Evolutionary conservation across 2,888 invertebrate species (phyloP).

Genomic region (Ctena decussata): DNA sequence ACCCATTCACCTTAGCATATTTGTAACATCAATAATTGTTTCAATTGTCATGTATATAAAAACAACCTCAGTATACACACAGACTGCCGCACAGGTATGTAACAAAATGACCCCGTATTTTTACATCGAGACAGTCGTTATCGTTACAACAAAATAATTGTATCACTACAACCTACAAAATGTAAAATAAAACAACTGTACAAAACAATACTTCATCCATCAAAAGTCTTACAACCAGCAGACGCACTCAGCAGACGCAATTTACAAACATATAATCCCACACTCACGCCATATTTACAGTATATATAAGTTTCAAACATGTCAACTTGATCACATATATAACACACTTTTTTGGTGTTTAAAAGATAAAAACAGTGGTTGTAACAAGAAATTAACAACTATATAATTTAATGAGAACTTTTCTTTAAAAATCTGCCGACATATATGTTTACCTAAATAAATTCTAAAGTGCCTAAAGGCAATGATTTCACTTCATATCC

Average conservation of each 20-base stretch:
- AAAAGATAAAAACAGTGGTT: conserved; percentile 5
- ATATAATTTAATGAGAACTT: conserved; percentile 17
- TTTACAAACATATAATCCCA: background rate
- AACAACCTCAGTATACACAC: background rate
- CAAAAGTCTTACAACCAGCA: background rate
- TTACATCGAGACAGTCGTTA: background rate
- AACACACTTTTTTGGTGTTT: background rate
- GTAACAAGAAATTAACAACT: conserved; percentile 12
- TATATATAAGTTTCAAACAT: conserved; percentile 8
- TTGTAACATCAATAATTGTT: too few relatives aligned
- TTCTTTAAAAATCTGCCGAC: background rate
- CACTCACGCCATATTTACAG: background rate
- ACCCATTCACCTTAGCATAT: too few relatives aligned
- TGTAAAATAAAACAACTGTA: conserved; percentile 14
- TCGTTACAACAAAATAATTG: background rate
- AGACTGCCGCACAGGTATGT: background rate
- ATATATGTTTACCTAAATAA: background rate
- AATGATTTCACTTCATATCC: background rate
- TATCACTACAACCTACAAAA: background rate
- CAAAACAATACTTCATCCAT: conserved; percentile 6
- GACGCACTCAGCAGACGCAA: background rate
- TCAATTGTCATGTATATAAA: background rate
- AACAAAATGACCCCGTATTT: background rate
- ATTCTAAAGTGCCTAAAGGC: background rate
- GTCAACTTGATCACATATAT: conserved; percentile 9